phyloP scores from a whole-genome alignment of 2,797 vertebrate genomes.

The Mastacembelus armatus region DNA sequence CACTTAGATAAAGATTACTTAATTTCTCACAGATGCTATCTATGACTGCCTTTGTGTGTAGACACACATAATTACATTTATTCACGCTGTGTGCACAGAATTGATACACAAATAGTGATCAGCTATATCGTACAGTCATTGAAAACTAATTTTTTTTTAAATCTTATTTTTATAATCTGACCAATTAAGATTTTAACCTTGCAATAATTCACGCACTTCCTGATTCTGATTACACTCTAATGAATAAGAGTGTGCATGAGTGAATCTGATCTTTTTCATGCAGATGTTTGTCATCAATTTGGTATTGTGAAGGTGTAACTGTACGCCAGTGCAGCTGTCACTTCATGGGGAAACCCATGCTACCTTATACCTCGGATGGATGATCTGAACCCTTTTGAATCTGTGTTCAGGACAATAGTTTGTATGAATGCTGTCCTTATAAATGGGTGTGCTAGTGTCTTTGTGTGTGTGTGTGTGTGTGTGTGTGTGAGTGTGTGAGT shows the following conservation, averaged over 20 bases:
- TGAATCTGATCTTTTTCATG: constrained; percentile 15
- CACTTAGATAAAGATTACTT: not conserved
- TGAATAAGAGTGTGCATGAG: not conserved
- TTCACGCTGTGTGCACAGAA: not conserved
- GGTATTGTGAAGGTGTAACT: constrained; percentile 56
- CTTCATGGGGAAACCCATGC: constrained; percentile 51
- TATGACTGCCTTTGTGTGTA: not conserved
- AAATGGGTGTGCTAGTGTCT: constrained; percentile 23
- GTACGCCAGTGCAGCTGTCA: constrained; percentile 49
- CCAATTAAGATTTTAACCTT: not conserved
- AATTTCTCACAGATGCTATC: not conserved
- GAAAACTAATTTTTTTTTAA: not conserved
- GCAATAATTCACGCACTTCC: not conserved
- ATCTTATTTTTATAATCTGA: not conserved
- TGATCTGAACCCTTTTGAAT: constrained; percentile 56
- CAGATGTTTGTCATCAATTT: constrained; percentile 34
- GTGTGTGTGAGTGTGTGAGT: no score
- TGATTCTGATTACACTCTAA: constrained; percentile 1
- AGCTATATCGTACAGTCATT: no score
- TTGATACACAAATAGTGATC: not conserved
- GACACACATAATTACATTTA: not conserved
- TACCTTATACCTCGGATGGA: constrained; percentile 51
- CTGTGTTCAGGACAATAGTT: constrained; percentile 44
- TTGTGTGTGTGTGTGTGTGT: constrained; percentile 36
- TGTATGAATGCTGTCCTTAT: constrained; percentile 19